Evolutionary conservation across 2,888 invertebrate genomes (phyloP), one percentile per base, ranked within the genome.

Genomic region (Pediacus dermestoides): DNA sequence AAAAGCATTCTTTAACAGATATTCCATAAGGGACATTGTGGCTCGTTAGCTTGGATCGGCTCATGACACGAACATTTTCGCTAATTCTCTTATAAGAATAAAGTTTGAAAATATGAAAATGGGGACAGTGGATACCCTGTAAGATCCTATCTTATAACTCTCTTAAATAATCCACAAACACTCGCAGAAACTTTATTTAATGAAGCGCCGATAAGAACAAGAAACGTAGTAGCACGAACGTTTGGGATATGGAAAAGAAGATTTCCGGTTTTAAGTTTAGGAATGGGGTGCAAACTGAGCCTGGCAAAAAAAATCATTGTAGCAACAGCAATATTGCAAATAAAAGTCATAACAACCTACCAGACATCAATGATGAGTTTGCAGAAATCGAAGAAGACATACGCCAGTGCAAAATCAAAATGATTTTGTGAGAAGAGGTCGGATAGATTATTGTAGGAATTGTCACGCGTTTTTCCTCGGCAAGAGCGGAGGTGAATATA

Each of bases 191-290:
- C 9, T 10, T 4, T 35, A 4, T 35, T 35, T 16, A 35, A 35
- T 15, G 35, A 35, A 16, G 35, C 35, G 4, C 35, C 26, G 15
- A 35, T 35, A 9, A 30, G 28, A 35, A 30, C 27, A 3, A 30
- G 35, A 35, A 13, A 14, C 16, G 16, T 16, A 9, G 35, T 35
- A 13, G 12, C 26, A 8, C 11, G 28, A 12, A 35, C 35, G 9
- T 35, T 35, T 35, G 35, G 28, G 8, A 35, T 30, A 11, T 35
- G 26, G 35, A 28, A 35, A 16, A 13, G 34, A 8, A 18, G 34
- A 10, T 35, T 35, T 28, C 35, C 27, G 9, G 23, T 23, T 23
- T 23, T 23, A 10, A 9, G 9, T 4, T 23, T 30, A 14, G 26
- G 16, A 3, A 13, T 35, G 12, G 14, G 35, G 8, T 35, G 35